Conservation (phyloP, 2,113 vertebrate genomes). For the Rattus rattus region DNA sequence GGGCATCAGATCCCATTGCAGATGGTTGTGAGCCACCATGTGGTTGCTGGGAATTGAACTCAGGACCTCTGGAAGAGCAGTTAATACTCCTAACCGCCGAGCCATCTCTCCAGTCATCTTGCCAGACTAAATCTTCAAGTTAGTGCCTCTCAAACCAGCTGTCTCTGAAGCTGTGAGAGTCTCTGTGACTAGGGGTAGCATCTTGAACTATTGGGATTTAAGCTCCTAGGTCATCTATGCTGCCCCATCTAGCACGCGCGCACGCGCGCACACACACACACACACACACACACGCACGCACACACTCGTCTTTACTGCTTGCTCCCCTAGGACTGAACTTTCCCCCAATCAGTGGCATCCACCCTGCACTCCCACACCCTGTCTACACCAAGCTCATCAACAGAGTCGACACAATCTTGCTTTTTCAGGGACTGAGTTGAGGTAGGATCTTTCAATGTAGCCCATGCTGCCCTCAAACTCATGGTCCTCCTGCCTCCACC, state of each 20-base stretch:
- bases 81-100: too few relatives aligned
- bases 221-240: not conserved
- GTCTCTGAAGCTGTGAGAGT: not conserved
- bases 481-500: not conserved
- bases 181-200: not conserved
- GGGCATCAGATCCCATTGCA: too few relatives aligned
- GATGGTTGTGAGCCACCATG: too few relatives aligned
- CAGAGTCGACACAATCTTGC: not conserved
- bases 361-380: too few relatives aligned
- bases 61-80: too few relatives aligned
- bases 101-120: not conserved
- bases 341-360: not conserved
- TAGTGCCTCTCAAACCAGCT: not conserved
- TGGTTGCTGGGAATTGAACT: too few relatives aligned
- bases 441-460: not conserved
- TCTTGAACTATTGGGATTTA: not conserved
- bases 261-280: not conserved
- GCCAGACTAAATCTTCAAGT: not conserved
- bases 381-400: not conserved
- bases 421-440: not conserved
- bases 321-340: not conserved
- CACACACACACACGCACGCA: not conserved
- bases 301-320: too few relatives aligned
- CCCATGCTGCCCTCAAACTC: not conserved
- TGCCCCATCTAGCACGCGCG: too few relatives aligned